Percentiles rank a stretch among this genome's conserved stretches.
phyloP scores from a whole-genome alignment of 2,113 vertebrate genomes.

The Grallaria varia region DNA sequence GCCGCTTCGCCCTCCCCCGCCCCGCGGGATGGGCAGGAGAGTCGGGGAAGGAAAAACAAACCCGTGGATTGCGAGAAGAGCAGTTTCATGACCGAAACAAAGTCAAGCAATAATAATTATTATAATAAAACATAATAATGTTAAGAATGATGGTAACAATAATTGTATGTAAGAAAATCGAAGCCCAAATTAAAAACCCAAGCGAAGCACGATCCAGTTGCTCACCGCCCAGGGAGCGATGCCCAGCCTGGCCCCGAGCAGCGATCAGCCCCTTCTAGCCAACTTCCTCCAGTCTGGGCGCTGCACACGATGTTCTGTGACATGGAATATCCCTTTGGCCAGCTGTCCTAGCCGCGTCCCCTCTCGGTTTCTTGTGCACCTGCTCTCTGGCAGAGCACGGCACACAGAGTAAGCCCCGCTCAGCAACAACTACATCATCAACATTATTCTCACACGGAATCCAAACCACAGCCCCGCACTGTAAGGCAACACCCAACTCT shows the following conservation, averaged over 20 bases:
- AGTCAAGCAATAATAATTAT: background rate
- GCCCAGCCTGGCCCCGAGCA: background rate
- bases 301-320: fast-evolving
- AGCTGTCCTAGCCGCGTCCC: background rate
- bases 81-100: background rate
- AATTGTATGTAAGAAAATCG: background rate
- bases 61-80: background rate
- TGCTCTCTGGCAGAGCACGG: background rate
- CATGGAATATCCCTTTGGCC: background rate
- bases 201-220: background rate
- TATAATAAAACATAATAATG: background rate
- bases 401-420: background rate
- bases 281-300: background rate
- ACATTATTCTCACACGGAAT: background rate
- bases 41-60: too few relatives aligned
- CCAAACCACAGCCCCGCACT: background rate
- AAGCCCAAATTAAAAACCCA: background rate
- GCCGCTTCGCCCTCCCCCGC: background rate
- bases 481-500: background rate
- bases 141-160: background rate
- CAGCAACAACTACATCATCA: background rate
- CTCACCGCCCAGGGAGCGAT: background rate
- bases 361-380: background rate
- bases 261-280: background rate
- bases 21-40: background rate